Base-by-base conservation (phyloP, 1,140 invertebrate genomes). In the Tetraneura akinire region DNA sequence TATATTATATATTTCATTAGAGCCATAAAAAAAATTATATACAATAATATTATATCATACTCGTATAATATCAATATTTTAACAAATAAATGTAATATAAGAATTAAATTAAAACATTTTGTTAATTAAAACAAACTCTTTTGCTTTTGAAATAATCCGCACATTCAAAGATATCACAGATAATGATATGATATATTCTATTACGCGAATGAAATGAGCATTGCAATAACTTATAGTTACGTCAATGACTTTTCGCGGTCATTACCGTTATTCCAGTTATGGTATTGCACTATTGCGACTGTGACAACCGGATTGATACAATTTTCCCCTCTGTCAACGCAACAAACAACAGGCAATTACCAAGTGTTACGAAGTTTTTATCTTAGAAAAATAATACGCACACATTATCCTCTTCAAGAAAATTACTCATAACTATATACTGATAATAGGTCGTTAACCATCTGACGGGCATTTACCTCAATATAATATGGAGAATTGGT, bases 181-280 rank as follows among this genome's bases (percentile, higher is more conserved):
- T n/a, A n/a, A n/a, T n/a, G n/a, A n/a, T n/a, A n/a, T n/a, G 14
- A 71, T 29, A 11, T 71, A 23, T 32, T 29, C 23, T 18, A 51
- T 70, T 29, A 51, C 16, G 29, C 18, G 45, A 71, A 51, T 29
- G 16, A 47, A 51, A 49, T 51, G 29, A 49, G 16, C 45, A 71
- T 51, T 71, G 26, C 47, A 71, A 71, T 29, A 49, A 51, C 23
- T 23, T 29, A 57, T 14, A 78, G 55, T 78, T 78, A 78, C 74
- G 53, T 78, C 74, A 78, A 55, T 47, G 74, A 78, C 55, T 60
- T 78, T 78, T 78, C 42, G 55, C 74, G 74, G 55, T 78, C 74
- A 78, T 78, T 78, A 78, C 74, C 74, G 74, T 78, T 78, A 78
- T 78, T 78, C 74, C 74, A 9, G 74, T 47, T 78, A 78, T 60